Conservation (phyloP, 2,888 invertebrate genomes). For the Drosophila leonis region DNA sequence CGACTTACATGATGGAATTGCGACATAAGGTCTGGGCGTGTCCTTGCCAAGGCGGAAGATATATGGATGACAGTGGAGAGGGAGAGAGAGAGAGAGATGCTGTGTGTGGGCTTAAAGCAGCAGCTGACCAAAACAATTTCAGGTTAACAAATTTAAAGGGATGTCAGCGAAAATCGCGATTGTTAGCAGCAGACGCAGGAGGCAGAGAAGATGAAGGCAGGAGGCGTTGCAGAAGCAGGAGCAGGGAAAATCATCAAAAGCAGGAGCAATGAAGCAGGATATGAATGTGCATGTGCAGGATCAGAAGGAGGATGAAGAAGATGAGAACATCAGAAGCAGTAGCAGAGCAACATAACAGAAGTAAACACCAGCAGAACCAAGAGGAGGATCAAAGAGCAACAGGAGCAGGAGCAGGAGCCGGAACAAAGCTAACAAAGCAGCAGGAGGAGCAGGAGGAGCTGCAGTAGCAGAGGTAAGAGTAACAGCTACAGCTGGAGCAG, state of each 20-base stretch:
- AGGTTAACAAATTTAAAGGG: slow-evolving; percentile 65
- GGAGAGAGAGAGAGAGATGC: neutral
- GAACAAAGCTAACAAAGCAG: neutral
- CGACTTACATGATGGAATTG: slow-evolving; percentile 77
- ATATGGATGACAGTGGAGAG: slow-evolving; percentile 26
- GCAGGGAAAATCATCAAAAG: neutral
- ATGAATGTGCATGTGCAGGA: neutral
- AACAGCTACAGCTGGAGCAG: neutral
- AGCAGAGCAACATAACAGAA: too few relatives aligned
- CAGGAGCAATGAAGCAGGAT: neutral
- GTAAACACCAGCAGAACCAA: neutral
- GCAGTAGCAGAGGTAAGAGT: neutral
- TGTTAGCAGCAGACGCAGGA: neutral
- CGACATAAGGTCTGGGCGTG: slow-evolving; percentile 81
- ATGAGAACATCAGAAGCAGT: neutral
- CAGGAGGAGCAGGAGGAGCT: neutral
- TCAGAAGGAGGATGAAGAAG: neutral
- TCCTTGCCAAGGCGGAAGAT: slow-evolving; percentile 58
- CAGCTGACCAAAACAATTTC: slow-evolving; percentile 69
- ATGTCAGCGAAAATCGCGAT: slow-evolving; percentile 11
- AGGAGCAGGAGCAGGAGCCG: neutral
- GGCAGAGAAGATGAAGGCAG: neutral
- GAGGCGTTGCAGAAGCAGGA: neutral
- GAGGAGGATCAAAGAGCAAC: neutral
- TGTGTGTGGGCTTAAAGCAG: slow-evolving; percentile 52